Evolutionary conservation across 2,888 invertebrate genomes (phyloP), one percentile per base, ranked within the genome.

Genomic region (Exephanes ischioxanthus): DNA sequence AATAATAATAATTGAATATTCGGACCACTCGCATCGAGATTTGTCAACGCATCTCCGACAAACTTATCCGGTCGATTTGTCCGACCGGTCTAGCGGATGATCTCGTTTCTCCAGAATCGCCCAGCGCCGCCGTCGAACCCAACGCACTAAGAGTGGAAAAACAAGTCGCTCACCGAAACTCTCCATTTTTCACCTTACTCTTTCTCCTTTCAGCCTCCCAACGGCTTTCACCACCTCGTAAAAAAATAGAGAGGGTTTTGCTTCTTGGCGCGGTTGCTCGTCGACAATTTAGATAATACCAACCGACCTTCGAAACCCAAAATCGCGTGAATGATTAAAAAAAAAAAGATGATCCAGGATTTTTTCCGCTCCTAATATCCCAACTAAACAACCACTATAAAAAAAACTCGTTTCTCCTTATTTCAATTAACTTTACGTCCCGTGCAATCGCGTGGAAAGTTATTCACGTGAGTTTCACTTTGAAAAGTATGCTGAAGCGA

Each of bases 401-500:
- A 53, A 53, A 55, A 55, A 55, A 6, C 19, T n/a, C n/a, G n/a
- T 53, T 16, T 22, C 22, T 22, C 19, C 19, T 55, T 55, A 55
- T 55, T 61, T 61, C 22, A 22, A 61, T 61, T 30, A 22, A 22
- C 26, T 26, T 61, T 30, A 26, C 61, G 26, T 58, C 11, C 58
- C 26, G 22, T 41, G 55, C 33, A 66, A 30, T 51, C 5, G 30
- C 19, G 30, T 41, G 55, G 45, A 48, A 68, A 73, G 71, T 68
- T 67, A 53, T 45, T 41, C 5, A 51, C 45, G 45, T 48, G 45
- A 76, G 71, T 71, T 71, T 77, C 71, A 66, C 71, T 76, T 77
- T 68, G 71, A 71, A 66, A 82, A 80, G 53, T 45, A 33, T 37
- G 55, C 66, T 71, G 82, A 77, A 66, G 51, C 77, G 55, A 76